Evolutionary conservation across 2,113 vertebrate genomes (phyloP), one percentile per base, ranked within the genome.

Genomic region (Edolisoma coerulescens): DNA sequence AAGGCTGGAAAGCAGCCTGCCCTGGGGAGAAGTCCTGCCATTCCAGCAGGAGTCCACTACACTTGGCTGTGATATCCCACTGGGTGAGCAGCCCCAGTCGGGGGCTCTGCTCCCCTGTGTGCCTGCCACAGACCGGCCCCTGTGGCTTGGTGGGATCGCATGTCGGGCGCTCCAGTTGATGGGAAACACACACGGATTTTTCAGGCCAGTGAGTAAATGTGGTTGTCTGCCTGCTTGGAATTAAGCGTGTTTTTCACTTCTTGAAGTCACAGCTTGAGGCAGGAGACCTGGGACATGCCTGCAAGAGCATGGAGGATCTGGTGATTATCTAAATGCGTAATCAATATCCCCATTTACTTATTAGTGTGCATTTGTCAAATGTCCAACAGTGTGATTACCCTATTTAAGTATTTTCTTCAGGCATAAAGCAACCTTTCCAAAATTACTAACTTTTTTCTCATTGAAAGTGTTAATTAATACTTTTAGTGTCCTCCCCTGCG

Each of bases 391-490:
- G 45, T 88, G 78, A 87, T 94, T 95, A 82, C n/a, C 50, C 61
- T 74, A 67, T 61, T 94, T 79, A 73, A 94, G 67, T 45, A 85
- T 73, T 94, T 89, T 95, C 90, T 93, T 60, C 90, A 94, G 94
- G 95, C 89, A 83, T 74, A 91, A 83, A 69, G 26, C 54, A 91
- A 84, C 50, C 63, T 86, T 96, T 95, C 59, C n/a, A 61, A 92
- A 95, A 90, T 85, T 56, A 82, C 67, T 84, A 84, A 95, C 42
- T 84, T 96, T 95, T 90, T 89, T 77, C 75, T 85, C 85, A 35
- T 33, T 90, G n/a, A 80, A 94, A 94, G 16, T 83, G 47, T 93
- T 96, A 95, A 95, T 97, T 97, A 95, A 92, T 94, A 91, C 54
- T 73, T 96, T 88, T 95, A 91, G 80, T 93, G 81, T 87, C 71